phyloP scores from a whole-genome alignment of 2,888 invertebrate species.

The Chalcosyrphus nemorum region DNA sequence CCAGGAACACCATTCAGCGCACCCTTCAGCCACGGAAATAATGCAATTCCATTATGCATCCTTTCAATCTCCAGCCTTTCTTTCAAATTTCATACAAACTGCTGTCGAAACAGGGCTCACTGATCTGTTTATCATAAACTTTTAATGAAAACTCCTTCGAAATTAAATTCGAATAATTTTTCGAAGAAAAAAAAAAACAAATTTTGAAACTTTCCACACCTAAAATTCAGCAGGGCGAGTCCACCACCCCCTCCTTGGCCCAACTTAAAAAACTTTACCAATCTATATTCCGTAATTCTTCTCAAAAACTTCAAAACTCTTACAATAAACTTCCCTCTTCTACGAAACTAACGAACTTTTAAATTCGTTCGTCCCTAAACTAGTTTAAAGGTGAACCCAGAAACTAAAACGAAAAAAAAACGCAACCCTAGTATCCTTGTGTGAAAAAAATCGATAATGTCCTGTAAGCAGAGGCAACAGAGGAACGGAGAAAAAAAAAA shows the following conservation, averaged over 20 bases:
- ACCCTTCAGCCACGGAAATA: background rate
- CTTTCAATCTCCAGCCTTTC: background rate
- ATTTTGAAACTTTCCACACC: constrained; percentile 45
- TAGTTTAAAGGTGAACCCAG: constrained; percentile 66
- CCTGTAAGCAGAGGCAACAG: constrained; percentile 54
- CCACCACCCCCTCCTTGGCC: too few relatives aligned
- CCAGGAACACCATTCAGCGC: too few relatives aligned
- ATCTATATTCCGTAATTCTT: constrained; percentile 71
- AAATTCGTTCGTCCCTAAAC: constrained; percentile 69
- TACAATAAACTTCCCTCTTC: constrained; percentile 52
- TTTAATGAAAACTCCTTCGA: constrained; percentile 52
- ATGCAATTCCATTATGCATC: background rate
- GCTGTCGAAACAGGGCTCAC: background rate
- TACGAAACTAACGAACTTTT: constrained; percentile 66
- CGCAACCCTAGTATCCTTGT: constrained; percentile 39
- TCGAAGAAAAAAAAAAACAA: constrained; percentile 4
- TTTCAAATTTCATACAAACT: background rate
- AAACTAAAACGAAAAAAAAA: constrained; percentile 26
- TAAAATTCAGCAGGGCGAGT: background rate
- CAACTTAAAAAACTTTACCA: constrained; percentile 67
- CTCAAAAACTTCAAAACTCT: constrained; percentile 53
- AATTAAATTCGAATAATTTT: constrained; percentile 61
- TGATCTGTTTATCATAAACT: constrained; percentile 50
- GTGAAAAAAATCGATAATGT: constrained; percentile 68
- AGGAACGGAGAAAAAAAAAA: constrained; percentile 12